Base-by-base conservation (phyloP, 1,140 invertebrate genomes). In the Drosophila yakuba region DNA sequence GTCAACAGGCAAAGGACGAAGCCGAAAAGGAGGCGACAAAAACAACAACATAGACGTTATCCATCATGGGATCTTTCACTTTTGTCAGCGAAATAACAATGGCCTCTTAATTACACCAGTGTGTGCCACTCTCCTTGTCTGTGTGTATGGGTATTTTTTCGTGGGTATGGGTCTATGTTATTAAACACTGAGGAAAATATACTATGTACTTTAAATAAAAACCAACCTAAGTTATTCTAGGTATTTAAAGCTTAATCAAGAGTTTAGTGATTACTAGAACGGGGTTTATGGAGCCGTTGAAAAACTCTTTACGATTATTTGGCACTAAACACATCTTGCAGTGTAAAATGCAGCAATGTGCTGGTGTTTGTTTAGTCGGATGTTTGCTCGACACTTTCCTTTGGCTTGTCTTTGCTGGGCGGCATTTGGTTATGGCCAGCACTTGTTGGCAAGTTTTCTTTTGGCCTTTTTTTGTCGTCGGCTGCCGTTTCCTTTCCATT, bases 1-100 rank as follows among this genome's bases (percentile, higher is more conserved):
- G 90, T 90, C 80, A 91, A 91, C 90, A 78, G 83, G 72, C 76
- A 76, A 74, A 64, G 52, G 77, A 77, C 62, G 14, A 55, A 62
- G 51, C 56, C 67, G 52, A 50, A 60, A 48, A 64, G 63, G 63
- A 67, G 62, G 63, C 36, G 71, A 62, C 72, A 45, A 54, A 64
- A 48, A 36, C 45, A 61, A 55, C 51, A 64, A 62, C 58, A 62
- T 36, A 58, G 57, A 61, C 67, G 79, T 88, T 91, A 91, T 91
- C 90, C 86, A 82, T 91, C 85, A 91, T 81, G 80, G 64, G 68
- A 90, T 91, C 90, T 91, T 91, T 91, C 82, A 91, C 90, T 91
- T 91, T 91, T 91, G 90, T 91, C 90, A 91, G 90, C 90, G 86
- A 81, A 90, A 91, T 85, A 91, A 91, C 90, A 91, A 91, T 91